Evolutionary conservation across 2,797 vertebrate species (phyloP).

Genomic region (Leucoraja ocellata): DNA sequence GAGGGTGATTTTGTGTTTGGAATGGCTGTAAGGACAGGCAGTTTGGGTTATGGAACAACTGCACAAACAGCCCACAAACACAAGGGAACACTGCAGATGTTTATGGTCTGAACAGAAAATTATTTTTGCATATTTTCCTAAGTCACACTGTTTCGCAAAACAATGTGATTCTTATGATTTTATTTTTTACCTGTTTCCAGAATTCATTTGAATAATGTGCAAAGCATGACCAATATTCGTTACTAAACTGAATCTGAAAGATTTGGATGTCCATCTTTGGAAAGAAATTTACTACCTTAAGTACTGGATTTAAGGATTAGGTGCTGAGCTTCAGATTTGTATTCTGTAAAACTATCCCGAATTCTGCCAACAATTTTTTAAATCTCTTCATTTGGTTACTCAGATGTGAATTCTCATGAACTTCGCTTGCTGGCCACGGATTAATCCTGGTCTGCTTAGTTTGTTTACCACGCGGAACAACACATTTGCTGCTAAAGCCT

Average conservation of each 20-base stretch:
- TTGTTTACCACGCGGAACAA: background rate
- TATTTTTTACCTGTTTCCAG: background rate
- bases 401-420: background rate
- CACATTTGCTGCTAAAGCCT: background rate
- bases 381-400: background rate
- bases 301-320: slow-evolving; percentile 30
- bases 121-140: background rate
- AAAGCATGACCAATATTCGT: background rate
- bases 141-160: background rate
- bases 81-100: too few species aligned
- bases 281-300: background rate
- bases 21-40: too few species aligned
- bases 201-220: background rate
- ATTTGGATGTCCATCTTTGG: background rate
- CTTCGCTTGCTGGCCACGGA: background rate
- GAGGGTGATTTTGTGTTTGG: too few species aligned
- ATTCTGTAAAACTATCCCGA: background rate
- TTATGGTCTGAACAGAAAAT: background rate
- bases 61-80: background rate
- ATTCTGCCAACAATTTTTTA: background rate
- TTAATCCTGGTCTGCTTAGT: background rate
- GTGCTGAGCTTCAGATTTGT: background rate
- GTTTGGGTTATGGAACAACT: background rate
- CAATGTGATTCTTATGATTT: background rate
- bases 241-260: background rate